A percentile compares a stretch with the other conserved stretches of the same genome.
Evolutionary conservation across 2,113 vertebrate species (phyloP).

Genomic region (Silurus meridionalis): DNA sequence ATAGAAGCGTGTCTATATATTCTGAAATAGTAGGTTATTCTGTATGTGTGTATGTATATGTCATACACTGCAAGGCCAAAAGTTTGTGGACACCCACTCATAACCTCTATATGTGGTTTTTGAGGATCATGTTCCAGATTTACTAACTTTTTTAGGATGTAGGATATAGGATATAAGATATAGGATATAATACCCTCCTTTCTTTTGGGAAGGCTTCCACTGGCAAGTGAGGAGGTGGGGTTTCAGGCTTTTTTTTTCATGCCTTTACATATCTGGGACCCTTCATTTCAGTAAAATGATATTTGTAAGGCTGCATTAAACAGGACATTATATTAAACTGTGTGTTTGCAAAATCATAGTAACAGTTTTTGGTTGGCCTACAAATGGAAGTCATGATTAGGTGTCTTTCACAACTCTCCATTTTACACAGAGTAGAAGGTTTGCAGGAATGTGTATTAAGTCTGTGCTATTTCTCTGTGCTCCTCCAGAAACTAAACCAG

Average conservation of each 20-base stretch:
- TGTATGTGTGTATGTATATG: neutral
- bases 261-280: neutral
- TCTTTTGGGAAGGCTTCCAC: neutral
- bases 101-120: neutral
- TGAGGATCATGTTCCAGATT: neutral
- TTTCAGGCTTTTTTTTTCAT: neutral
- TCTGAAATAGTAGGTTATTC: neutral
- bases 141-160: neutral
- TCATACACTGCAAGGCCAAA: neutral
- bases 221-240: neutral
- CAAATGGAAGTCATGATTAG: neutral
- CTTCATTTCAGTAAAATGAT: neutral
- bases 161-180: no score
- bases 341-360: neutral
- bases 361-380: neutral
- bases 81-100: neutral
- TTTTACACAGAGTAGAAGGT: neutral
- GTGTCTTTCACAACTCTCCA: neutral
- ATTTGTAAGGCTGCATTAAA: neutral
- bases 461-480: neutral
- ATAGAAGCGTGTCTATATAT: neutral
- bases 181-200: neutral
- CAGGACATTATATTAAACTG: neutral
- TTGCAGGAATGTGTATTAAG: neutral
- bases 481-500: conserved; percentile 70